These are phyloP conservation scores for Menura novaehollandiae DNA, from an alignment of 2,113 vertebrate species.

Conservation along the genomic window DNA sequence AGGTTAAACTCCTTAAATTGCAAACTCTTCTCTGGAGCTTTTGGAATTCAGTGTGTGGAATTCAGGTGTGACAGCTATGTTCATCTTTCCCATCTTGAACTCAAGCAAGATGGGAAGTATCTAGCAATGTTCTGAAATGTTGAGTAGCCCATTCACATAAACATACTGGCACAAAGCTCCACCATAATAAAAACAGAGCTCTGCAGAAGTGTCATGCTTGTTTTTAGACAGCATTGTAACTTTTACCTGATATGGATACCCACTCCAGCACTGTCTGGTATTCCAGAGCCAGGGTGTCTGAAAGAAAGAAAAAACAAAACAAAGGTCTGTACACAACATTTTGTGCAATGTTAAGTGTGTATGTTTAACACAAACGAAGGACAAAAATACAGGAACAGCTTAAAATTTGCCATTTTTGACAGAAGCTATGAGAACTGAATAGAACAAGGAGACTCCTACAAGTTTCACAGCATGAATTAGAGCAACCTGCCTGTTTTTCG, in stretches of 20 bases:
- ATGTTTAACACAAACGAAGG: background rate
- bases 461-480: background rate
- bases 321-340: background rate
- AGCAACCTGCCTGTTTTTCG: background rate
- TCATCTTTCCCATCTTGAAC: background rate
- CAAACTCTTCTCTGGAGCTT: background rate
- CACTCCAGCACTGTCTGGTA: conserved; percentile 94
- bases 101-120: background rate
- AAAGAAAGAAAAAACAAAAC: background rate
- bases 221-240: background rate
- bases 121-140: background rate
- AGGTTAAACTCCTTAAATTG: background rate
- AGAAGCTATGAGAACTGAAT: background rate
- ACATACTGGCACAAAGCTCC: background rate
- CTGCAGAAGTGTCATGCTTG: background rate
- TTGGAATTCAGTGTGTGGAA: background rate
- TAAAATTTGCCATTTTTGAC: background rate
- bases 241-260: conserved; percentile 96
- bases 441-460: background rate
- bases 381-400: background rate
- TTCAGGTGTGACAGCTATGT: background rate
- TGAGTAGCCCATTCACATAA: background rate
- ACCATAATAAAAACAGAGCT: background rate
- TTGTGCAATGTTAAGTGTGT: background rate
- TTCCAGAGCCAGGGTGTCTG: conserved; percentile 95